A percentile compares a stretch with the other conserved stretches of the same genome.
phyloP scores from a whole-genome alignment of 2,113 vertebrate genomes.

The Columba livia region DNA sequence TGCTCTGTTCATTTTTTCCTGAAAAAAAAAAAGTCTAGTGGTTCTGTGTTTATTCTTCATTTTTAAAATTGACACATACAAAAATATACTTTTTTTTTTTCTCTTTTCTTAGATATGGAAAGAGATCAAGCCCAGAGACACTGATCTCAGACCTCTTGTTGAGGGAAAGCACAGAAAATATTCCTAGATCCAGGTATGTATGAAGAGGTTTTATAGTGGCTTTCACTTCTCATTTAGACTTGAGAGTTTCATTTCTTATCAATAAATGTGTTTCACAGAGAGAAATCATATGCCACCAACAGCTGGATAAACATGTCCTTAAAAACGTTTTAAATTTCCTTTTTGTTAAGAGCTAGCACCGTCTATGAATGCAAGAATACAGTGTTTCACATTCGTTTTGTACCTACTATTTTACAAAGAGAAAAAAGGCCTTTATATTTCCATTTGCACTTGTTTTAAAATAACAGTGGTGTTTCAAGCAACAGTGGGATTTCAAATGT shows the following conservation, averaged over 20 bases:
- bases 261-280: neutral
- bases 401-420: neutral
- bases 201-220: neutral
- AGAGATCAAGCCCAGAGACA: slow-evolving; percentile 91
- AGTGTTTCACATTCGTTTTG: neutral
- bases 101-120: slow-evolving; percentile 87
- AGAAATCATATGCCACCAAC: neutral
- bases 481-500: neutral
- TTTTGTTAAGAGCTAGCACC: neutral
- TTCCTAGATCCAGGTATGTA: slow-evolving; percentile 87
- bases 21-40: neutral
- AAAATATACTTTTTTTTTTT: neutral
- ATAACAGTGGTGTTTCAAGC: neutral
- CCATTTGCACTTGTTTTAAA: neutral
- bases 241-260: neutral
- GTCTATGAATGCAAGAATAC: neutral
- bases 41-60: neutral
- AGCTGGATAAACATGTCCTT: neutral
- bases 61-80: neutral
- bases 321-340: neutral
- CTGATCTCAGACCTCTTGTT: slow-evolving; percentile 91
- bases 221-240: neutral
- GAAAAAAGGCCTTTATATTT: neutral
- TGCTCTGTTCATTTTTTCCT: neutral
- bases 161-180: slow-evolving; percentile 89